Evolutionary conservation across 2,113 vertebrate genomes (phyloP), one percentile per base, ranked within the genome.

Genomic region (Nothobranchius furzeri): DNA sequence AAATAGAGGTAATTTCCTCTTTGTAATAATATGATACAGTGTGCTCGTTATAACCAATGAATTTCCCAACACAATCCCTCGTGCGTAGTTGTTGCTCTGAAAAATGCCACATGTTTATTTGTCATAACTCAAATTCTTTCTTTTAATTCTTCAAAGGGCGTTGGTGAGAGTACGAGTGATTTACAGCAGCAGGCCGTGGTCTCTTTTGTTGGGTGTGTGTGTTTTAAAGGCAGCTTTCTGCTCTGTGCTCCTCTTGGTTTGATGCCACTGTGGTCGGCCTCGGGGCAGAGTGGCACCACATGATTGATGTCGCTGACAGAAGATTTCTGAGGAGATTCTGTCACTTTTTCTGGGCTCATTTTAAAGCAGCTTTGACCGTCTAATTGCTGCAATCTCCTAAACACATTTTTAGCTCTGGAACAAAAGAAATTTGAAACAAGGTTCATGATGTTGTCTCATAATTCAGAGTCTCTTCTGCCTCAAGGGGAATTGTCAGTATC

Each of bases 221-320:
- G 77, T 79, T 75, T 82, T 74, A 78, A 80, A 78, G 65, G 64
- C 9, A 78, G 73, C 75, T 79, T 79, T 86, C 71, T 78, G 74
- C 83, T 88, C 62, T 71, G 59, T 88, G 83, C 77, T 84, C 74
- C 70, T 61, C 61, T 83, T 82, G 90, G 81, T 87, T 55, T 85
- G 84, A 84, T 90, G 86, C 81, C 82, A 72, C 78, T 89, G 91
- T 76, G 89, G 91, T 92, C 92, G 81, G 75, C 82, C 76, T 88
- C 70, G 17, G 78, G 85, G 73, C 85, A 71, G 68, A 89, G 85
- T 87, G 90, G 89, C 90, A 92, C 90, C 88, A 65, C 71, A 76
- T 92, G 90, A 93, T 89, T 90, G 86, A 92, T 91, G 84, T 81
- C 64, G 75, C 79, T 88, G 86, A 90, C 85, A 84, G 76, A 68